A percentile compares a stretch with the other conserved stretches of the same genome.
phyloP scores from a whole-genome alignment of 1,140 invertebrate genomes.

The Drosophila rhopaloa region DNA sequence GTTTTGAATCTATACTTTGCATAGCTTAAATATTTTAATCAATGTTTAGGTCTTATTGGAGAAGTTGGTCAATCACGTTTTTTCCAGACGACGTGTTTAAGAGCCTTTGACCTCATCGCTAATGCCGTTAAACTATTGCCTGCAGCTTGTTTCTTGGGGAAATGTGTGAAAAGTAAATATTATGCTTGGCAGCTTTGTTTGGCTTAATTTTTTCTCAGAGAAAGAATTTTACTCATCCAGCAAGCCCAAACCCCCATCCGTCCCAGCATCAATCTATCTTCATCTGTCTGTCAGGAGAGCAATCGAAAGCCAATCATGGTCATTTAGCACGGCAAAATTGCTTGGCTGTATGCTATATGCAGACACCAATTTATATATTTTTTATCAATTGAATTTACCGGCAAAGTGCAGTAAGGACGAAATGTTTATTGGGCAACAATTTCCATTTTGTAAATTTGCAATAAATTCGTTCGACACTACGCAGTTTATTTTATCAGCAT shows the following conservation, averaged over 20 bases:
- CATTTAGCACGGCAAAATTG: slow-evolving; percentile 46
- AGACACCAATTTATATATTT: slow-evolving; percentile 35
- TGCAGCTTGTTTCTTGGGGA: background rate
- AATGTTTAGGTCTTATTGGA: too few relatives aligned
- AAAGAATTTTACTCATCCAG: background rate
- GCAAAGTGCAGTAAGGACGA: slow-evolving; percentile 26
- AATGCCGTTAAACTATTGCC: slow-evolving; percentile 1
- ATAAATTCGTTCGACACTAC: slow-evolving; percentile 55
- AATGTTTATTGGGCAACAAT: slow-evolving; percentile 48
- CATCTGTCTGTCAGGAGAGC: slow-evolving; percentile 42
- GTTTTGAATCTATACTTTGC: too few relatives aligned
- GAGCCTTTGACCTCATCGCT: background rate
- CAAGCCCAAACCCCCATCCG: background rate
- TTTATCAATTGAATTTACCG: slow-evolving; percentile 63
- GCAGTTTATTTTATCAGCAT: slow-evolving; percentile 62
- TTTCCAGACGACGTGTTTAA: background rate
- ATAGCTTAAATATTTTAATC: too few relatives aligned
- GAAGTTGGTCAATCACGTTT: too few relatives aligned
- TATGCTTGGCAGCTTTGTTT: slow-evolving; percentile 31
- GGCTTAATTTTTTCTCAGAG: slow-evolving; percentile 18
- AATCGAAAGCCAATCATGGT: slow-evolving; percentile 56
- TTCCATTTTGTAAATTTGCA: slow-evolving; percentile 63
- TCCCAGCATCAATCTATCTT: slow-evolving; percentile 24
- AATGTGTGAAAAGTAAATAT: slow-evolving; percentile 33
- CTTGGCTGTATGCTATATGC: slow-evolving; percentile 6